Conservation (phyloP, 1,140 invertebrate genomes). For the Aporrectodea caliginosa region DNA sequence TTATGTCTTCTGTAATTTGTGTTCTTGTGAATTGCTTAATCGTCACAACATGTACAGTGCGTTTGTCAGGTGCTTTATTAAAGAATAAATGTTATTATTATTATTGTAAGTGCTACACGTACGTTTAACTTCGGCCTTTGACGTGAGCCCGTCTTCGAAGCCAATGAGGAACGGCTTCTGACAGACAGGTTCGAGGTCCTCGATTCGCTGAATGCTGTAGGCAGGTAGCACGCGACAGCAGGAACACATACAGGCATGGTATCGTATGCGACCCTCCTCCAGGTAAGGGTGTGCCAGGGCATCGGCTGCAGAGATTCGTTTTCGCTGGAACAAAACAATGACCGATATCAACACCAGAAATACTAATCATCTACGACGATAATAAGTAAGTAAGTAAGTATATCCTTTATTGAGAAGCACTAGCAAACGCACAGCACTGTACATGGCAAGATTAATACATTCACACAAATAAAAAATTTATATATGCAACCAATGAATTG, state of each 20-base stretch:
- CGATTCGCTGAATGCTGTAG: constrained; percentile 59
- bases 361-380: no score
- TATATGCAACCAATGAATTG: no score
- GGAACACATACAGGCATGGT: constrained; percentile 99
- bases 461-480: no score
- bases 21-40: no score
- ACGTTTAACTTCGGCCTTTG: constrained; percentile 58
- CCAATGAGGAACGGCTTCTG: constrained; percentile 83
- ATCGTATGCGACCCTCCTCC: constrained; percentile 92
- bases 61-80: no score
- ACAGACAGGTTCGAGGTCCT: constrained; percentile 87
- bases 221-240: constrained; percentile 72
- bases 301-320: constrained; percentile 87
- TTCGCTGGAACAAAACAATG: constrained; percentile 64
- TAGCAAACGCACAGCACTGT: no score
- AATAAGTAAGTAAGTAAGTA: no score
- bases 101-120: neutral
- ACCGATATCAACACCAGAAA: neutral
- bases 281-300: constrained; percentile 94
- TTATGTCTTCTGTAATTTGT: no score
- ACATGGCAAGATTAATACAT: no score
- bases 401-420: no score
- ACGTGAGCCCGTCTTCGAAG: constrained; percentile 89
- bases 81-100: no score
- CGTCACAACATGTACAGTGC: no score